Evolutionary conservation across 2,888 invertebrate species (phyloP).

Genomic region (Mythimna pallens): DNA sequence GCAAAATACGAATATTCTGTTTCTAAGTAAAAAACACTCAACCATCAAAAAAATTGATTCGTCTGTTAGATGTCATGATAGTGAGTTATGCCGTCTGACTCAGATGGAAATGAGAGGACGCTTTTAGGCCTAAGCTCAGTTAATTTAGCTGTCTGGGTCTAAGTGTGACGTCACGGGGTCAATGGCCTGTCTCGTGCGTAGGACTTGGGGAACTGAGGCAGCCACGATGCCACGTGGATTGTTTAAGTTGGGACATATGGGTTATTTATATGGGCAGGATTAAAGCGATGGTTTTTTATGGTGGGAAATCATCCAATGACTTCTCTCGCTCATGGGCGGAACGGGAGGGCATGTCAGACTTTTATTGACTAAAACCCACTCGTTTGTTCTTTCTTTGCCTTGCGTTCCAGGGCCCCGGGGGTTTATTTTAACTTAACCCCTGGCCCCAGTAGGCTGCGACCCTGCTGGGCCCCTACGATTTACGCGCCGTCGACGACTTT

Average conservation of each 20-base stretch:
- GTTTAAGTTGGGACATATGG: neutral
- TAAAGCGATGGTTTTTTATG: no score
- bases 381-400: no score
- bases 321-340: no score
- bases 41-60: slow-evolving; percentile 21
- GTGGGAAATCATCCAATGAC: no score
- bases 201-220: neutral
- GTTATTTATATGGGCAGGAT: neutral
- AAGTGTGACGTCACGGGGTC: slow-evolving; percentile 24
- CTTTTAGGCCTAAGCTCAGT: slow-evolving; percentile 35
- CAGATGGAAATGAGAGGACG: slow-evolving; percentile 41
- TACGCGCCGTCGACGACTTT: no score
- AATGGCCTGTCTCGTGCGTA: slow-evolving; percentile 21
- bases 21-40: neutral
- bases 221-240: slow-evolving; percentile 13
- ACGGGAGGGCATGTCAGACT: no score
- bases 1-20: neutral
- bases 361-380: no score
- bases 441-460: no score
- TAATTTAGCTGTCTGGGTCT: slow-evolving; percentile 39
- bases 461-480: no score
- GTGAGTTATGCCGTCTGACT: slow-evolving; percentile 30
- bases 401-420: no score
- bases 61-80: slow-evolving; percentile 24
- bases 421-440: no score